Evolutionary conservation across 2,888 invertebrate genomes (phyloP), one percentile per base, ranked within the genome.

Genomic region (Hirtodrosophila cameraria): DNA sequence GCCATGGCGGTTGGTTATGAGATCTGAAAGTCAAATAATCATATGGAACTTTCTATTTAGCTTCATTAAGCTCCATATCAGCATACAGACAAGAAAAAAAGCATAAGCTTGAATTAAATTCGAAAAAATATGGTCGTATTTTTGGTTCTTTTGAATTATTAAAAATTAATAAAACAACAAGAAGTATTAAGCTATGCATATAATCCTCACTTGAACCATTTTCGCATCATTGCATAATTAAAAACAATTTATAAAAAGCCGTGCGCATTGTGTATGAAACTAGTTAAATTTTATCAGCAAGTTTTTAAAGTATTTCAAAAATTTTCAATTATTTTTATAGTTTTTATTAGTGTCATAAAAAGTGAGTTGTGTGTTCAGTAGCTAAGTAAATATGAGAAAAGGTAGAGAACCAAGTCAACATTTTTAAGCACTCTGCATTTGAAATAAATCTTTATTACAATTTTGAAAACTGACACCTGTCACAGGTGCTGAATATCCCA

Each of bases 371-470:
- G 12, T 48, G 31, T 28, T 31, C 7, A 12, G 27, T 31, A 6
- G 11, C 36, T 18, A 43, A 25, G 43, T 9, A 20, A 53, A 12
- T 20, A 4, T 2, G 27, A n/a, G 28, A 30, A 15, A 5, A 41
- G 16, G 2, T 25, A 25, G 12, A 18, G 46, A 8, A 33, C 3
- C n/a, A 16, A 11, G 12, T 28, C 31, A 36, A 23, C 23, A 42
- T 49, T 15, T 6, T 15, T 3, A 6, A 16, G 30, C 55, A 23
- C 2, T 1, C 8, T 39, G 36, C 20, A 20, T 31, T 27, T 25
- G 23, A 20, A 41, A 55, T 55, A 50, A 67, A 61, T 42, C 20
- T 28, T 36, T 42, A 42, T 67, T 46, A 46, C 30, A 45, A 27
- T 42, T 67, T 43, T 49, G 43, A 36, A 27, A 25, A n/a, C 31